Evolutionary conservation across 2,797 vertebrate genomes (phyloP).

Genomic region (Pitangus sulphuratus): DNA sequence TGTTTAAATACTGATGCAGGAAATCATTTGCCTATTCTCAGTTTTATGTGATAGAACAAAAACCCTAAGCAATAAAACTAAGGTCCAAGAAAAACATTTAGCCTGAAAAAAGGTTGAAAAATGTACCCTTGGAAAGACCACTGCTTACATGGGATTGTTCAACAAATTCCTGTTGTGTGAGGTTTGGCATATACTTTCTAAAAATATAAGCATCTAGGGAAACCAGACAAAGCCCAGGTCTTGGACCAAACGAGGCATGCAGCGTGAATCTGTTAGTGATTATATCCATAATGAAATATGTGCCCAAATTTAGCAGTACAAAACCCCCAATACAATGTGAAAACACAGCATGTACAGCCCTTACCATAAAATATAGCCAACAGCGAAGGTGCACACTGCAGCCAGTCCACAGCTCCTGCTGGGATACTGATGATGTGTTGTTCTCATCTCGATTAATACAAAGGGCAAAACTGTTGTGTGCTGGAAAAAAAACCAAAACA

Average conservation of each 20-base stretch:
- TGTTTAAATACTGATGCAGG: slow-evolving; percentile 16
- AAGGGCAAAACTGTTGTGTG: slow-evolving; percentile 97
- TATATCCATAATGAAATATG: slow-evolving; percentile 76
- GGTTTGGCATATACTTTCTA: slow-evolving; percentile 79
- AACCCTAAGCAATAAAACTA: slow-evolving; percentile 68
- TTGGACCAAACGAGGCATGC: slow-evolving; percentile 73
- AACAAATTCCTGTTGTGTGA: slow-evolving; percentile 82
- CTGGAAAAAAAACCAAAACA: slow-evolving; percentile 74
- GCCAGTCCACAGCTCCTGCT: slow-evolving; percentile 87
- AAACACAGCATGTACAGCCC: slow-evolving; percentile 61
- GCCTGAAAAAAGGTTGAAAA: slow-evolving; percentile 75
- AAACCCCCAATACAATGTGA: slow-evolving; percentile 63
- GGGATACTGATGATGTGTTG: slow-evolving; percentile 93
- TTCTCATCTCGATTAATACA: slow-evolving; percentile 99
- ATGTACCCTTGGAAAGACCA: slow-evolving; percentile 76
- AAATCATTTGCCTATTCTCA: slow-evolving; percentile 52
- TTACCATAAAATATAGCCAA: slow-evolving; percentile 96
- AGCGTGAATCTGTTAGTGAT: slow-evolving; percentile 75
- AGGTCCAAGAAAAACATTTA: slow-evolving; percentile 77
- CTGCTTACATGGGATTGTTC: slow-evolving; percentile 80
- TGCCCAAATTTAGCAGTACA: slow-evolving; percentile 75
- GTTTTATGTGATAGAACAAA: slow-evolving; percentile 60
- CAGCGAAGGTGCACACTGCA: slow-evolving; percentile 87
- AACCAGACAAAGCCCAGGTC: slow-evolving; percentile 81
- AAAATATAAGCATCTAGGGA: slow-evolving; percentile 80